These are phyloP conservation scores for Ectobius pallidus DNA, from an alignment of 2,888 invertebrate genomes.

Conservation along the genomic window DNA sequence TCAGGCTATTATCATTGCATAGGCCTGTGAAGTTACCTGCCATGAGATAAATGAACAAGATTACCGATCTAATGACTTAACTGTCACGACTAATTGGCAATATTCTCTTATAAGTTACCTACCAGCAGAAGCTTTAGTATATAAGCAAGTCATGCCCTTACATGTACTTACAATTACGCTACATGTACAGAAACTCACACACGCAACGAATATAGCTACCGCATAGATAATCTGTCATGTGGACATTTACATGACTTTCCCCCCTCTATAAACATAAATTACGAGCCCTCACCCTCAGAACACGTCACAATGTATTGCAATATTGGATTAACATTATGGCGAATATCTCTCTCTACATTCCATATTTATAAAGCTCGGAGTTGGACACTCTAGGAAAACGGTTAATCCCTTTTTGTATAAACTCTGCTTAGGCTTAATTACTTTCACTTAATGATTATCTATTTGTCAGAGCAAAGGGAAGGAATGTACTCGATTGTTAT, in stretches of 20 bases:
- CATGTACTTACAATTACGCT: no score
- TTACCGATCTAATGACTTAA: constrained; percentile 13
- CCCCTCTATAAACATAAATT: constrained; percentile 16
- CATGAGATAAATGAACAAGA: constrained; percentile 8
- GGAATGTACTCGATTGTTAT: background rate
- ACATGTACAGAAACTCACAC: no score
- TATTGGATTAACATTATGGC: constrained; percentile 18
- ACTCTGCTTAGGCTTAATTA: background rate
- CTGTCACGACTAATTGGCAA: background rate
- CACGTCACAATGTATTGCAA: background rate
- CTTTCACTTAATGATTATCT: background rate
- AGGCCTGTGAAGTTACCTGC: no score
- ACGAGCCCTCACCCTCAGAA: background rate
- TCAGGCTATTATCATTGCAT: no score
- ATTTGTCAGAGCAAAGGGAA: background rate
- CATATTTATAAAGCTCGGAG: background rate
- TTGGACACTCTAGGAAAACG: background rate
- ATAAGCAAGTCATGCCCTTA: no score
- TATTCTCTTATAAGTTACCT: background rate
- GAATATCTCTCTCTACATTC: constrained; percentile 3
- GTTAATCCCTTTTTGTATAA: no score
- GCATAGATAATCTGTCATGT: constrained; percentile 21
- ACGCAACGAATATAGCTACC: background rate
- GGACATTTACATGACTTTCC: constrained; percentile 22
- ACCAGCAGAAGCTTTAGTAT: no score